Evolutionary conservation across 2,888 invertebrate species (phyloP).

Genomic region (Eucera pruinosa): DNA sequence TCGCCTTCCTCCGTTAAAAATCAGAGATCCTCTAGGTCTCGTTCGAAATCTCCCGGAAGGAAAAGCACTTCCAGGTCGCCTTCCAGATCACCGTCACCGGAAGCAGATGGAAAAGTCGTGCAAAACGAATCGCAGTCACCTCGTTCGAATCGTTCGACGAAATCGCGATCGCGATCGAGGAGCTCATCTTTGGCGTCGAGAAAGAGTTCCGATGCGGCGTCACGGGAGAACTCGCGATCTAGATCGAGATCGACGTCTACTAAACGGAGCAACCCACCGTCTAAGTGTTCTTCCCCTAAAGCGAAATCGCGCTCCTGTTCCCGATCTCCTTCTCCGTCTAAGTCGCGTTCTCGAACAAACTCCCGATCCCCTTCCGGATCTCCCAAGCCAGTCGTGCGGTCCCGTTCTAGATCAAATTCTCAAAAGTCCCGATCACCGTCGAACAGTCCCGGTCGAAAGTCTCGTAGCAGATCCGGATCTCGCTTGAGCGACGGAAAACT

Average conservation of each 20-base stretch:
- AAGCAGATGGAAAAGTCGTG: slow-evolving; percentile 44
- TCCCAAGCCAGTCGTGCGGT: slow-evolving; percentile 54
- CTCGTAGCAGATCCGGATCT: slow-evolving; percentile 52
- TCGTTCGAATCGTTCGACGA: slow-evolving; percentile 51
- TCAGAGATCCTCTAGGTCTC: slow-evolving; percentile 62
- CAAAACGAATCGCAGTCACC: slow-evolving; percentile 66
- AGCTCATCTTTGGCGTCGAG: slow-evolving; percentile 68
- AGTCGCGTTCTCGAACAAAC: slow-evolving; percentile 70
- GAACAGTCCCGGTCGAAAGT: slow-evolving; percentile 32
- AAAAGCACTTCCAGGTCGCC: slow-evolving; percentile 70
- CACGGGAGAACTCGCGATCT: slow-evolving; percentile 69
- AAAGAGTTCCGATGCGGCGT: slow-evolving; percentile 61
- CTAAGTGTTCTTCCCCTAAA: slow-evolving; percentile 62
- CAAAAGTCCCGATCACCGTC: slow-evolving; percentile 59
- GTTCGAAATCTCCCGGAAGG: slow-evolving; percentile 72
- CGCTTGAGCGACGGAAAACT: slow-evolving; percentile 37
- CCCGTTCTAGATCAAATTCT: slow-evolving; percentile 69
- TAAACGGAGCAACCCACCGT: slow-evolving; percentile 69
- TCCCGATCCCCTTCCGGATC: slow-evolving; percentile 69
- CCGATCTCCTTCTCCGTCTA: slow-evolving; percentile 70
- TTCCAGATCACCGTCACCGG: slow-evolving; percentile 68
- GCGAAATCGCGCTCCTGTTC: slow-evolving; percentile 75
- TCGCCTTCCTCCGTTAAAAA: slow-evolving; percentile 54
- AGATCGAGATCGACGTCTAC: slow-evolving; percentile 76
- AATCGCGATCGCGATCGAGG: slow-evolving; percentile 73